Evolutionary conservation across 2,113 vertebrate species (phyloP).

Genomic region (Neodon shergylaensis): DNA sequence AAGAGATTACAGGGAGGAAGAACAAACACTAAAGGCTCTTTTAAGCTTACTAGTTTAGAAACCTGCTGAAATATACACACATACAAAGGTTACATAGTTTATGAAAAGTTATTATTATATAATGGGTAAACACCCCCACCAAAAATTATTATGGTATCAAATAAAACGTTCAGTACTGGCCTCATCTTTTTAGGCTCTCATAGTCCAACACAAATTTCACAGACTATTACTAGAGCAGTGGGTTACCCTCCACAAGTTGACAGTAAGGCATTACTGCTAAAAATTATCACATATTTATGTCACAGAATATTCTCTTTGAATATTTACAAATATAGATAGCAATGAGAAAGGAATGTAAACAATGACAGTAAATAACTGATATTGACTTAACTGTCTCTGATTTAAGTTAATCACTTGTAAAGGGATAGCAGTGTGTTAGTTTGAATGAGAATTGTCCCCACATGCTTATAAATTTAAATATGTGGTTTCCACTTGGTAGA

Average conservation of each 20-base stretch:
- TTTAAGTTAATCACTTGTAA: background rate
- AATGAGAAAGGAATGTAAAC: background rate
- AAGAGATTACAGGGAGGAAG: background rate
- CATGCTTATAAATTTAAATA: background rate
- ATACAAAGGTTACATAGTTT: background rate
- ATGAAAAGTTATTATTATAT: background rate
- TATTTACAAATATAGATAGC: background rate
- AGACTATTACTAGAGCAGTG: background rate
- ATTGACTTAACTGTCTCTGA: background rate
- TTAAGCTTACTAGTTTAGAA: background rate
- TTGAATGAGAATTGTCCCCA: background rate
- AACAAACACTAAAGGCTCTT: background rate
- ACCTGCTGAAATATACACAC: background rate
- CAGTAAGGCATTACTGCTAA: background rate
- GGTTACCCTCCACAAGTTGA: background rate
- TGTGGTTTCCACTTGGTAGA: background rate
- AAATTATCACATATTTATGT: background rate
- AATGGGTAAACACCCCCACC: background rate
- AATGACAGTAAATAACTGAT: background rate
- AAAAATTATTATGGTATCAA: background rate
- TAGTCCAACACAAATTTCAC: background rate
- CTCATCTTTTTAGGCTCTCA: accelerated
- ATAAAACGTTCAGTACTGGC: background rate
- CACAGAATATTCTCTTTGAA: background rate
- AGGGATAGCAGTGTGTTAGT: background rate